Base-by-base conservation (phyloP, 2,113 vertebrate genomes). In the Catagonus wagneri region DNA sequence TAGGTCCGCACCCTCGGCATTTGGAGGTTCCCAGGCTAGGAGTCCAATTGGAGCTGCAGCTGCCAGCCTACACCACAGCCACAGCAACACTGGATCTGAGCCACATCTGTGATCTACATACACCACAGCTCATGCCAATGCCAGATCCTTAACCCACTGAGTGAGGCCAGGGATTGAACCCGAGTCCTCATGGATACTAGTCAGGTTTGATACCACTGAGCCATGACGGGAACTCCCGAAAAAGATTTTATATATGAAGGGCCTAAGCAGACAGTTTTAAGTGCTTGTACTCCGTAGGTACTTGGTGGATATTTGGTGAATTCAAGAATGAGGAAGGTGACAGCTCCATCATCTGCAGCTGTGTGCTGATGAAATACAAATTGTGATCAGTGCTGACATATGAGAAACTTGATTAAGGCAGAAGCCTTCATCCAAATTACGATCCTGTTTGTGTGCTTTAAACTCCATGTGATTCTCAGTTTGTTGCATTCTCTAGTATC, bases 211-310 rank as follows among this genome's bases (percentile, higher is more conserved):
- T 44, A 44, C 44, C 44, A 44, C 44, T 44, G 44, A 44, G 44
- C 44, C 44, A 44, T 8, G 8, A 44, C 8, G 44, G 44, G 44
- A 44, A 44, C 44, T 44, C 44, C 44, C 44, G 50, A 52, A 69
- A 76, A 20, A 10, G 11, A 56, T 29, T 69, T 3, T 44, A 27
- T 66, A 32, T 63, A 29, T 17, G 32, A 61, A 61, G 60, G 22
- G 2, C 17, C n/a, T 10, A 52, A 93, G 39, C 39, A 12, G 14
- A 34, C 39, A 1, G 12, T n/a, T 36, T n/a, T 32, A 58, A 74
- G 10, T 3, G 39, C 36, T 19, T 22, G 19, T 23, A 9, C 19
- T 10, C 39, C 2, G 0, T 4, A 16, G 54, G 12, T 34, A 19
- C 52, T 50, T 44, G 54, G 32, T 25, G 54, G 27, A 72, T n/a